A percentile compares a stretch with the other conserved stretches of the same genome.
Conservation (phyloP, 2,113 vertebrate genomes). For the Brachypodius melanocephalos region DNA sequence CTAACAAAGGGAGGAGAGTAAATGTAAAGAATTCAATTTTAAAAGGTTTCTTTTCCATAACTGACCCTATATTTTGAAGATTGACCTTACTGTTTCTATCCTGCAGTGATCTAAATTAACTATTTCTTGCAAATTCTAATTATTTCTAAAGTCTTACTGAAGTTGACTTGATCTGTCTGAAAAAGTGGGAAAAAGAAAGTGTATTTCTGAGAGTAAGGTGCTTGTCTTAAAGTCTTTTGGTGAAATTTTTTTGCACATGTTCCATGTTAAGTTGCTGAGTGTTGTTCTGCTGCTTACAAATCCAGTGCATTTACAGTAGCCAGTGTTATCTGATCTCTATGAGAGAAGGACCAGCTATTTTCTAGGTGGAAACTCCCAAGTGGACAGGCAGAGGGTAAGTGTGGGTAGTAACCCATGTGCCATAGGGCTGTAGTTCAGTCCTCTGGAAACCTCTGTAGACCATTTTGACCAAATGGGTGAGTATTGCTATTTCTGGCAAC, state of each 20-base stretch:
- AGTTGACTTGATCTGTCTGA: background rate
- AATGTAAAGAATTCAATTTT: background rate
- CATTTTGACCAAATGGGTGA: background rate
- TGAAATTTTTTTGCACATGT: background rate
- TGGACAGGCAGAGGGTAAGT: background rate
- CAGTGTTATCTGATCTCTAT: background rate
- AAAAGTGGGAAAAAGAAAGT: background rate
- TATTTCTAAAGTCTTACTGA: background rate
- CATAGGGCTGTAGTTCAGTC: background rate
- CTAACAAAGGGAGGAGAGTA: background rate
- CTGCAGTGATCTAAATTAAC: background rate
- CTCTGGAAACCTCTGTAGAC: background rate
- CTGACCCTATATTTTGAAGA: background rate
- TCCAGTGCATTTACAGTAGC: background rate
- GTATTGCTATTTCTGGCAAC: background rate
- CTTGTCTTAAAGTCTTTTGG: background rate
- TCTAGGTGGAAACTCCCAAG: background rate
- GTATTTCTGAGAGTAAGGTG: background rate
- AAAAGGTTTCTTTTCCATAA: background rate
- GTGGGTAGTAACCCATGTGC: background rate
- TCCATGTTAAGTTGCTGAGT: background rate
- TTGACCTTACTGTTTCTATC: background rate
- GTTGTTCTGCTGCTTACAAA: background rate
- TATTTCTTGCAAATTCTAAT: background rate
- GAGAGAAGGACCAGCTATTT: background rate